Evolutionary conservation across 2,113 vertebrate species (phyloP).

Genomic region (Salvelinus sp.): DNA sequence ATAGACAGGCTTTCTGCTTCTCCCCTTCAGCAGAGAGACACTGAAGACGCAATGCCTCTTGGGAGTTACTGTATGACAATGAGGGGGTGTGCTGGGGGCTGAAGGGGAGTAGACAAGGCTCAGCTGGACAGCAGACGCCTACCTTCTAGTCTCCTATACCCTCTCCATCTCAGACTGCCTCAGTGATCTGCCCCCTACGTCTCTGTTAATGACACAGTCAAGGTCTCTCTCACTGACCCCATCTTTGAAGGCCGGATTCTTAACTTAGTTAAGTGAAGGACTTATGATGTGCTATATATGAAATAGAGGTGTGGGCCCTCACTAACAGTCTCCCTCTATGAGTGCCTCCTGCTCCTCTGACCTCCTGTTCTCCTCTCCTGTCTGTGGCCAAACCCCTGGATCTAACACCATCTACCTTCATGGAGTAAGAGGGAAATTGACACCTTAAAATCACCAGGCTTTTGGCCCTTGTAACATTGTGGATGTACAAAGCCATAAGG

Average conservation of each 20-base stretch:
- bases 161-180: slow-evolving; percentile 28
- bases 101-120: slow-evolving; percentile 16
- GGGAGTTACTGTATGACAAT: slow-evolving; percentile 33
- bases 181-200: slow-evolving; percentile 14
- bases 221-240: background rate
- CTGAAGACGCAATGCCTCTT: slow-evolving; percentile 40
- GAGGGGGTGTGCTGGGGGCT: background rate
- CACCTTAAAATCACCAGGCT: no score
- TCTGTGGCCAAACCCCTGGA: no score
- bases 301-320: no score
- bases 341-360: no score
- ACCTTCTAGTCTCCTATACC: slow-evolving; percentile 30
- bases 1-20: slow-evolving; percentile 6
- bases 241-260: background rate
- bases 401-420: no score
- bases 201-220: background rate
- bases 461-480: no score
- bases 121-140: slow-evolving; percentile 43
- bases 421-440: no score
- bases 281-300: no score
- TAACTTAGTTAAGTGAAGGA: background rate
- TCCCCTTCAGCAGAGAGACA: slow-evolving; percentile 6
- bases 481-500: no score
- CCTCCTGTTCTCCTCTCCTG: no score
- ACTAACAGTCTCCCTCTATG: no score